Conservation (phyloP, 2,113 vertebrate species). For the Acinonyx jubatus region DNA sequence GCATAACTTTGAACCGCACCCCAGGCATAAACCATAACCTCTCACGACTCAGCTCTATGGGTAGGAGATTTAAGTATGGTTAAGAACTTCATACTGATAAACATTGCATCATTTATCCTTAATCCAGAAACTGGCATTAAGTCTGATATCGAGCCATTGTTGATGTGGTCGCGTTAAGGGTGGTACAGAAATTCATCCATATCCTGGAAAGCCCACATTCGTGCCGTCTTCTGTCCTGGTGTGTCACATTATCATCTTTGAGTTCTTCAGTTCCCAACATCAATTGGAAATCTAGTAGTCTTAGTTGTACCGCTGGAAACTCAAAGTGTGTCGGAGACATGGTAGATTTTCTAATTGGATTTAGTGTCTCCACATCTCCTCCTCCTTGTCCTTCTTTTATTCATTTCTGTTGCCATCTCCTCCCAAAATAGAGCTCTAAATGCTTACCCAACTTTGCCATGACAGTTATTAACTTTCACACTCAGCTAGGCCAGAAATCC, state of each 20-base stretch:
- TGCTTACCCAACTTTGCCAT: neutral
- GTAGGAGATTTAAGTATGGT: slow-evolving; percentile 43
- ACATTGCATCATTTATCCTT: slow-evolving; percentile 17
- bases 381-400: neutral
- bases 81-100: slow-evolving; percentile 46
- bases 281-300: neutral
- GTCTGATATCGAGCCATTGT: neutral
- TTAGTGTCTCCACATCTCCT: neutral
- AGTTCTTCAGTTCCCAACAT: slow-evolving; percentile 10
- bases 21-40: neutral
- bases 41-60: neutral
- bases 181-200: neutral
- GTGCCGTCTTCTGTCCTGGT: neutral
- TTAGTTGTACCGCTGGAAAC: slow-evolving; percentile 14
- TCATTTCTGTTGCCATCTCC: neutral
- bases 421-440: neutral
- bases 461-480: neutral
- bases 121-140: slow-evolving; percentile 50
- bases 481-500: neutral
- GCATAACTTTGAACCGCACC: slow-evolving; percentile 41
- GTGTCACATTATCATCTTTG: neutral
- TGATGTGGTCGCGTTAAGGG: neutral
- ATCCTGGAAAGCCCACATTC: slow-evolving; percentile 18
- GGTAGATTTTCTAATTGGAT: slow-evolving; percentile 47
- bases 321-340: neutral